phyloP scores from a whole-genome alignment of 1,140 invertebrate species.

The Pseudomyrmex pallidus region DNA sequence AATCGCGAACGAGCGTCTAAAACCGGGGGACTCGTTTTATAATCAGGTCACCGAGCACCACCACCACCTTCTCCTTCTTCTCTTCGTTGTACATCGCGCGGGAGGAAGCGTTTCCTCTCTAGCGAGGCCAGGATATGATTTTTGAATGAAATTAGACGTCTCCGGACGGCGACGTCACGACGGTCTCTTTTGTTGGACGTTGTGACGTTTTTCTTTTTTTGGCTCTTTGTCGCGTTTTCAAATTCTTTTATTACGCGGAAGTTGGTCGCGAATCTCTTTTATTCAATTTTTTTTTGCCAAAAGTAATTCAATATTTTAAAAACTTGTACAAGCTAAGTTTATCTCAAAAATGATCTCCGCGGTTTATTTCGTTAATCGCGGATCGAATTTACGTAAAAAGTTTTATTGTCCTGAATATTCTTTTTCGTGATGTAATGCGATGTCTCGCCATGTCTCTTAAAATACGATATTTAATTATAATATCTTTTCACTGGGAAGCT shows the following conservation, averaged over 20 bases:
- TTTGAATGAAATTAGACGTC: conserved; percentile 13
- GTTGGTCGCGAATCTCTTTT: not conserved
- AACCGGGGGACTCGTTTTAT: conserved; percentile 15
- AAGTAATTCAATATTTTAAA: not conserved
- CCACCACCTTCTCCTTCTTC: not conserved
- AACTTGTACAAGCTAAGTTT: too few relatives aligned
- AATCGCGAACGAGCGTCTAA: conserved; percentile 38
- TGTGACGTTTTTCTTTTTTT: not conserved
- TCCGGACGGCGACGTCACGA: not conserved
- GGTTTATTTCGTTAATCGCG: too few relatives aligned
- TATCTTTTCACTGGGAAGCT: not conserved
- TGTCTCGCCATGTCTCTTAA: not conserved
- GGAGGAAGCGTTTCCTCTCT: conserved; percentile 8
- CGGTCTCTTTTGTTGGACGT: not conserved
- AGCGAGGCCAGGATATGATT: not conserved
- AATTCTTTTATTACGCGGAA: not conserved
- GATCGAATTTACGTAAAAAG: conserved; percentile 2
- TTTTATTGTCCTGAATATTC: not conserved
- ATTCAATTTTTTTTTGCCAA: not conserved
- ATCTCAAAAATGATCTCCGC: too few relatives aligned
- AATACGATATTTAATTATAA: conserved; percentile 2
- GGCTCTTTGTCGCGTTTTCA: not conserved
- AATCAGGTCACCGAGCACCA: conserved; percentile 24
- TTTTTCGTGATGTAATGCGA: not conserved
- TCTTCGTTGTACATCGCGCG: not conserved